Conservation (phyloP, 1,140 invertebrate species). For the Liolophura sinensis region DNA sequence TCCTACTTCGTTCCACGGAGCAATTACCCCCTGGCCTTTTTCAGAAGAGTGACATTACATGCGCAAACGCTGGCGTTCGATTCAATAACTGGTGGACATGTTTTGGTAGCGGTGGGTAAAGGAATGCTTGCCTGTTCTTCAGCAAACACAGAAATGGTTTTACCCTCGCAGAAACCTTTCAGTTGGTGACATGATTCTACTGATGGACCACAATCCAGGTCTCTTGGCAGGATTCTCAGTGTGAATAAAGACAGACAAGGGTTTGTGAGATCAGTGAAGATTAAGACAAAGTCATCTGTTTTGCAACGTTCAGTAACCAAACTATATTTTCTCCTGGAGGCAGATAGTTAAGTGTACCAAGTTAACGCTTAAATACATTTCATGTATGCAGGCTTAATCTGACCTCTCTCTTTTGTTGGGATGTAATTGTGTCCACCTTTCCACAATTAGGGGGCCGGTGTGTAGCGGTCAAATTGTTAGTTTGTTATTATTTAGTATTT, state of each 20-base stretch:
- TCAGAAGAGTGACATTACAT: conserved; percentile 6
- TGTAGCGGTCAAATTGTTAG: too few species aligned
- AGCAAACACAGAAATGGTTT: conserved; percentile 1
- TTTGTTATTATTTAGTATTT: too few species aligned
- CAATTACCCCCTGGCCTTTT: conserved; percentile 6
- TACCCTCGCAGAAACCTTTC: background rate
- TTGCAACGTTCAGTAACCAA: background rate
- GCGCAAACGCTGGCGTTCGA: conserved; percentile 1
- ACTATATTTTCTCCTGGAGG: background rate
- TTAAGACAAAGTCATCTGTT: background rate
- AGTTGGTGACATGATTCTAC: background rate
- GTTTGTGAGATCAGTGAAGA: background rate
- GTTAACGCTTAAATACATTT: too few species aligned
- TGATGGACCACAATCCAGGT: conserved; percentile 1
- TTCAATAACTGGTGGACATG: conserved; percentile 5
- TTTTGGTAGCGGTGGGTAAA: conserved; percentile 9
- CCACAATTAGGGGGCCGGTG: too few species aligned
- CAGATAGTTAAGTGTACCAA: too few species aligned
- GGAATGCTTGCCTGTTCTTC: background rate
- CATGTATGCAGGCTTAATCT: too few species aligned
- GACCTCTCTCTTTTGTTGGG: too few species aligned
- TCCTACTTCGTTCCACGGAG: background rate
- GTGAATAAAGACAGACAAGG: background rate
- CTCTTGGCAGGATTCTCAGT: background rate
- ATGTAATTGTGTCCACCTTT: too few species aligned